Percentiles rank a stretch among this genome's conserved stretches.
Conservation (phyloP, 2,888 invertebrate species). For the Callimorpha dominula region DNA sequence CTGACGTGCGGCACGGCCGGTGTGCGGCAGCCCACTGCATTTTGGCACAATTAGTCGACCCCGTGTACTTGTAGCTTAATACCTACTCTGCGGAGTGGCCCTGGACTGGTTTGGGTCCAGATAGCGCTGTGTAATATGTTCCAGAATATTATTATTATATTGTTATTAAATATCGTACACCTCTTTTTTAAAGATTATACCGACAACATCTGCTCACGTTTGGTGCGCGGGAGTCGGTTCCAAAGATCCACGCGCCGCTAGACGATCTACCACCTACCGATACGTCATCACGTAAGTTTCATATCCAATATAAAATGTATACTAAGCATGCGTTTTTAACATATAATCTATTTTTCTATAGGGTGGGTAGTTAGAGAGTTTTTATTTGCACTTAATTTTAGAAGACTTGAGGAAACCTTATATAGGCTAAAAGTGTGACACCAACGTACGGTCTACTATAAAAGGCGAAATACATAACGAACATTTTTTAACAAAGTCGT, state of each 20-base stretch:
- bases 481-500: not conserved
- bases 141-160: no score
- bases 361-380: conserved; percentile 4
- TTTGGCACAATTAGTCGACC: no score
- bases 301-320: not conserved
- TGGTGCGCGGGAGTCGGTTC: conserved; percentile 85
- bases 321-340: conserved; percentile 17
- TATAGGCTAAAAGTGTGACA: not conserved
- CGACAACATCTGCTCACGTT: conserved; percentile 91
- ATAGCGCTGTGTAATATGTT: no score
- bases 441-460: not conserved
- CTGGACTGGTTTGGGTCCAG: no score
- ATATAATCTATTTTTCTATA: not conserved
- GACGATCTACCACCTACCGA: conserved; percentile 76
- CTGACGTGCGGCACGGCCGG: no score
- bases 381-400: conserved; percentile 12
- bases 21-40: no score
- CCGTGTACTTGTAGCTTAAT: no score
- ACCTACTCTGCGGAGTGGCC: no score
- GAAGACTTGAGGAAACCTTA: not conserved
- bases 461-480: not conserved
- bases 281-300: conserved; percentile 75
- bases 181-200: conserved; percentile 83
- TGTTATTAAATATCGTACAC: not conserved
- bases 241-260: conserved; percentile 75